phyloP scores from a whole-genome alignment of 2,113 vertebrate genomes.

The Microcebus murinus region DNA sequence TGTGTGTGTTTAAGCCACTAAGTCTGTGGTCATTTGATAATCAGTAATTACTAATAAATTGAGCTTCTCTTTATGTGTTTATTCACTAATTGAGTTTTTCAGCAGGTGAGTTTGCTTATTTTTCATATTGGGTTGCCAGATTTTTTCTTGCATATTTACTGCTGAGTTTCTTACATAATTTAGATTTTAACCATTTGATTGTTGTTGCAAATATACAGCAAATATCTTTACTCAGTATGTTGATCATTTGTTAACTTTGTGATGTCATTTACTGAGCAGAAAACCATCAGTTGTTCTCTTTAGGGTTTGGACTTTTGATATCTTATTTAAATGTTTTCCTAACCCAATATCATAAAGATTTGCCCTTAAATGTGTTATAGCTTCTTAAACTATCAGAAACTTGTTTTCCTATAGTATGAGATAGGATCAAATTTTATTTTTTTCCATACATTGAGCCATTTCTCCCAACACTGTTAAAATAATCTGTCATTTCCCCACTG shows the following conservation, averaged over 20 bases:
- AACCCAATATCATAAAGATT: not conserved
- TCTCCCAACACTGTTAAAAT: not conserved
- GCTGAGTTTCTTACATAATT: not conserved
- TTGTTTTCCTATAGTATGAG: not conserved
- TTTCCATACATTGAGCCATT: not conserved
- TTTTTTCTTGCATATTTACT: not conserved
- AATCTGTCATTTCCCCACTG: not conserved
- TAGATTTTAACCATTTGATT: slow-evolving; percentile 14
- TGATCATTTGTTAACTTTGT: not conserved
- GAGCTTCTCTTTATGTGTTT: not conserved
- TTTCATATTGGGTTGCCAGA: not conserved
- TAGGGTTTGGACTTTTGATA: not conserved
- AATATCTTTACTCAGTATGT: not conserved
- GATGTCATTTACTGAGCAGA: not conserved
- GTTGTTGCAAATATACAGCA: not conserved
- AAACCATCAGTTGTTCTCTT: not conserved
- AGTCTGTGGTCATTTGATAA: not conserved
- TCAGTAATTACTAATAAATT: not conserved
- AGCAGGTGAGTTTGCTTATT: not conserved
- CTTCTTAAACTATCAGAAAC: not conserved
- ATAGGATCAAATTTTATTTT: not conserved
- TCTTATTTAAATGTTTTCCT: not conserved
- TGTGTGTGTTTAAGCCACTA: not conserved
- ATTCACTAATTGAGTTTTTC: not conserved
- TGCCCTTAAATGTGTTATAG: not conserved